These are phyloP conservation scores for Branchinecta lynchi DNA, from an alignment of 1,140 invertebrate genomes.

Conservation along the genomic window DNA sequence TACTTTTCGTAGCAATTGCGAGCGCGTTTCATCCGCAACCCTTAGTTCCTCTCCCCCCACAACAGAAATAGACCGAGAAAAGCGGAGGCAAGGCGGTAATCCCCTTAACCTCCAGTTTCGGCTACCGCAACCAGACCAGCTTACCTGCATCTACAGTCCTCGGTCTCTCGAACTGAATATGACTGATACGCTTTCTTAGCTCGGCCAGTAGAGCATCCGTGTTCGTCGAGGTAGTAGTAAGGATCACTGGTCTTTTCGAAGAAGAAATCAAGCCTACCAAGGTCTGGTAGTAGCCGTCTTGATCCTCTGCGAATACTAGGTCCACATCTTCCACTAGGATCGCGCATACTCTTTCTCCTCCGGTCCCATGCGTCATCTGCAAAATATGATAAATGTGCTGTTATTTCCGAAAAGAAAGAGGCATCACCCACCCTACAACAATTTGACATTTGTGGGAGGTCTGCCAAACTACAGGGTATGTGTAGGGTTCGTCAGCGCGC, in stretches of 20 bases:
- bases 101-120: not conserved
- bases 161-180: not conserved
- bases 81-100: not conserved
- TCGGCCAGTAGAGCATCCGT: not conserved
- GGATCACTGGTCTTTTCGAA: not conserved
- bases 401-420: no score
- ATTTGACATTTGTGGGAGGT: no score
- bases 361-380: no score
- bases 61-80: no score
- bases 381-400: no score
- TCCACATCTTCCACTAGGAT: not conserved
- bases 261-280: not conserved
- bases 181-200: not conserved
- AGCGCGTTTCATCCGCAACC: not conserved
- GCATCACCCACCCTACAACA: no score
- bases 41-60: not conserved
- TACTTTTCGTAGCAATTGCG: not conserved
- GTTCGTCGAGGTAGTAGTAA: not conserved
- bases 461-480: no score
- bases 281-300: slow-evolving; percentile 9
- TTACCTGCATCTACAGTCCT: not conserved
- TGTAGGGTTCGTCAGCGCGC: no score
- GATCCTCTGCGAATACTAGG: not conserved
- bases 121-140: not conserved
- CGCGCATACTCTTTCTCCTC: not conserved